A percentile compares a stretch with the other conserved stretches of the same genome.
Evolutionary conservation across 2,113 vertebrate species (phyloP).

Genomic region (Sarotherodon lohbergeri): DNA sequence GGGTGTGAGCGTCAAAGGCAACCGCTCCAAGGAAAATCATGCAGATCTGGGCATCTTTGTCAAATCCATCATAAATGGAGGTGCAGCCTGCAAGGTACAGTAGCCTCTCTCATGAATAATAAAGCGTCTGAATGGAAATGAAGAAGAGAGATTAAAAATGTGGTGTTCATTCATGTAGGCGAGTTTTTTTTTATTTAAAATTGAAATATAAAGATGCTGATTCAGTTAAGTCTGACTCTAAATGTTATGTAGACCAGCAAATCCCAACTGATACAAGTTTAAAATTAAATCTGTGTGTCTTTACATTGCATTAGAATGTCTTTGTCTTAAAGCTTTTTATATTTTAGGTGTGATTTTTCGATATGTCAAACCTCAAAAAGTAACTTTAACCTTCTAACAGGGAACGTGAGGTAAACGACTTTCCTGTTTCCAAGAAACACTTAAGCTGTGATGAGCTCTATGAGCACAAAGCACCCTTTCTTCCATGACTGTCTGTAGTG

Average conservation of each 20-base stretch:
- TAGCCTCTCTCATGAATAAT: background rate
- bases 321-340: background rate
- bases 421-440: background rate
- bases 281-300: background rate
- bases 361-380: background rate
- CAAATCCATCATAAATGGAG: slow-evolving; percentile 98
- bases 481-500: background rate
- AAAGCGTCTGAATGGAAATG: background rate
- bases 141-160: background rate
- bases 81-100: slow-evolving; percentile 91
- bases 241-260: background rate
- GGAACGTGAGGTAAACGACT: background rate
- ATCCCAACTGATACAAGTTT: background rate
- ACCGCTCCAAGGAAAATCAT: slow-evolving; percentile 96
- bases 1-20: slow-evolving; percentile 97
- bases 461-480: background rate
- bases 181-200: fast-evolving
- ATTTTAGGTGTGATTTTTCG: background rate
- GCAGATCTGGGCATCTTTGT: slow-evolving; percentile 97
- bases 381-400: background rate
- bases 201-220: background rate
- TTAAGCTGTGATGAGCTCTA: background rate
- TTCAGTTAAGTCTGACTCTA: background rate
- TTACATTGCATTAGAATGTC: background rate
- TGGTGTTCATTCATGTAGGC: background rate